Base-by-base conservation (phyloP, 2,797 vertebrate species). In the Hippocampus kuda region DNA sequence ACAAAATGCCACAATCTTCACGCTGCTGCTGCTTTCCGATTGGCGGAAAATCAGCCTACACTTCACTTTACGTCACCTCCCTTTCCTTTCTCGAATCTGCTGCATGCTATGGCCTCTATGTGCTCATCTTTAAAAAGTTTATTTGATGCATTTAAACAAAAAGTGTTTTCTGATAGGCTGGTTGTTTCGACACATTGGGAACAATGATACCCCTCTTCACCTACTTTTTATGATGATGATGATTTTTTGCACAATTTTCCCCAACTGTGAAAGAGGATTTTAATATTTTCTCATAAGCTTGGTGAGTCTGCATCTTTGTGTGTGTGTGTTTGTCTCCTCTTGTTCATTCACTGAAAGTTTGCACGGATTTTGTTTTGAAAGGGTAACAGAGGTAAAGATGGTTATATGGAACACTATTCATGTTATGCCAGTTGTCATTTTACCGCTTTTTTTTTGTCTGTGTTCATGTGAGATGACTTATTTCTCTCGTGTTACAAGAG, bases 401-500 rank as follows among this genome's bases (percentile, higher is more conserved):
- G 38, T 42, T 64, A 41, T 46, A 64, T 44, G 38, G 8, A 60
- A 60, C 59, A 34, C 30, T 60, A 34, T 60, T 60, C 59, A 60
- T 34, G 59, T 60, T 15, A 60, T 30, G 26, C 13, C 22, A 22
- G 41, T 65, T 65, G 42, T 65, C 41, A 16, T 41, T 63, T 41
- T 65, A 42, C 30, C 6, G 9, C 3, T n/a, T n/a, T 54, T 54
- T 54, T 24, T 54, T 9, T 63, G 7, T 41, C 1, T 63, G 34
- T 22, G 13, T 53, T 66, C 22, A 16, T 38, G 20, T 48, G 63
- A 65, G 44, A 65, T 65, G 27, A 44, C 8, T 64, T 9, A 20
- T 27, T 27, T 77, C 54, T 72, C 34, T 41, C 65, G 42, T 70
- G 70, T 80, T 74, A 76, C 74, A 71, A 83, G 78, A 72, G 78